These are phyloP conservation scores for Rhabditoides inermis DNA, from an alignment of 2,888 invertebrate genomes.

Conservation along the genomic window DNA sequence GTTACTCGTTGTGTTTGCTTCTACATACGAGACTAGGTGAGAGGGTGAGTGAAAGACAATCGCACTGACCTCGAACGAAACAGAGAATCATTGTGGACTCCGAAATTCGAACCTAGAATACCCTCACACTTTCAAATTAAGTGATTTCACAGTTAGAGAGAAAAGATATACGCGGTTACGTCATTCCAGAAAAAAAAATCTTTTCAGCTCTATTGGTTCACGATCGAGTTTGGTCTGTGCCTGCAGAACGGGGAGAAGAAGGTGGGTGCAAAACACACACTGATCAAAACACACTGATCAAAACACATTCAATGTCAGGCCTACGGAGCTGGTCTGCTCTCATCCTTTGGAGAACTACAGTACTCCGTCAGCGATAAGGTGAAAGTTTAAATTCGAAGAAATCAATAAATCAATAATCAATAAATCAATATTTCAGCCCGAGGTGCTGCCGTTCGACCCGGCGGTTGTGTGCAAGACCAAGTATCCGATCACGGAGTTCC, in stretches of 20 bases:
- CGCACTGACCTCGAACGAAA: no score
- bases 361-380: conserved; percentile 74
- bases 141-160: not conserved
- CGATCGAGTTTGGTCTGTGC: conserved; percentile 94
- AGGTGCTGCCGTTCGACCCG: conserved; percentile 79
- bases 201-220: conserved; percentile 67
- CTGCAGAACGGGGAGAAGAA: conserved; percentile 83
- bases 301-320: no score
- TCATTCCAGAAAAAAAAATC: no score
- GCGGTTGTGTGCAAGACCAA: conserved; percentile 74
- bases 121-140: conserved; percentile 2
- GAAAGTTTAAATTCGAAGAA: conserved; percentile 3
- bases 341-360: conserved; percentile 86
- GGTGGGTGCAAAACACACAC: no score
- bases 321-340: conserved; percentile 93
- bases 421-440: conserved; percentile 57
- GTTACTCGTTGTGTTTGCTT: no score
- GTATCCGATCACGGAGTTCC: conserved; percentile 94
- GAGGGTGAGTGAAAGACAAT: no score
- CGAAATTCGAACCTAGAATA: not conserved
- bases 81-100: no score
- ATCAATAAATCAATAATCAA: no score
- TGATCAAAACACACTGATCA: no score
- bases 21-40: no score
- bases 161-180: no score